phyloP scores from a whole-genome alignment of 2,888 invertebrate genomes.

The Ernsta delagoae region DNA sequence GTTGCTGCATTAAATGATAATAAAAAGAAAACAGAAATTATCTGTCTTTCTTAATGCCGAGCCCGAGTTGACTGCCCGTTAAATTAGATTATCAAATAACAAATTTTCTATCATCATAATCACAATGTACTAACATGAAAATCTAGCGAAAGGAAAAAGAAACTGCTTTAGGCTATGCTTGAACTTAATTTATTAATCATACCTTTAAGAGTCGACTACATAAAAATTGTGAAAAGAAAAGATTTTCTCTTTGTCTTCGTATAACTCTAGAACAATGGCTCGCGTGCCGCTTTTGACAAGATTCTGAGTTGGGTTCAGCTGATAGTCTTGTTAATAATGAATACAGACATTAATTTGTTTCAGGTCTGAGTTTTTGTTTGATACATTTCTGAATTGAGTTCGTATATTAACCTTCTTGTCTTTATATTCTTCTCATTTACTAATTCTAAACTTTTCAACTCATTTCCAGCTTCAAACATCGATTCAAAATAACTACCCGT shows the following conservation, averaged over 20 bases:
- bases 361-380: not conserved
- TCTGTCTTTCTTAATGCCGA: too few species aligned
- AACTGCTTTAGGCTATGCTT: not conserved
- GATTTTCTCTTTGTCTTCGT: not conserved
- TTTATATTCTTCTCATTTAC: too few species aligned
- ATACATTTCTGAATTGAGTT: too few species aligned
- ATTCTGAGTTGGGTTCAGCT: not conserved
- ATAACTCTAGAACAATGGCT: not conserved
- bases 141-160: too few species aligned
- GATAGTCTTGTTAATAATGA: slow-evolving; percentile 1
- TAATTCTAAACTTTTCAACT: too few species aligned
- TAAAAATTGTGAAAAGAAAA: not conserved
- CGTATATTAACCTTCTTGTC: too few species aligned
- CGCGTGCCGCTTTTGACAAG: not conserved
- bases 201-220: not conserved
- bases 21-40: not conserved
- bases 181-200: not conserved
- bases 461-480: too few species aligned
- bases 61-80: too few species aligned
- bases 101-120: too few species aligned
- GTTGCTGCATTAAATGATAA: slow-evolving; percentile 7
- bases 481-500: too few species aligned
- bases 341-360: not conserved
- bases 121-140: too few species aligned
- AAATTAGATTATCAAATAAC: too few species aligned